Base-by-base conservation (phyloP, 2,888 invertebrate genomes). In the Pecten maximus region DNA sequence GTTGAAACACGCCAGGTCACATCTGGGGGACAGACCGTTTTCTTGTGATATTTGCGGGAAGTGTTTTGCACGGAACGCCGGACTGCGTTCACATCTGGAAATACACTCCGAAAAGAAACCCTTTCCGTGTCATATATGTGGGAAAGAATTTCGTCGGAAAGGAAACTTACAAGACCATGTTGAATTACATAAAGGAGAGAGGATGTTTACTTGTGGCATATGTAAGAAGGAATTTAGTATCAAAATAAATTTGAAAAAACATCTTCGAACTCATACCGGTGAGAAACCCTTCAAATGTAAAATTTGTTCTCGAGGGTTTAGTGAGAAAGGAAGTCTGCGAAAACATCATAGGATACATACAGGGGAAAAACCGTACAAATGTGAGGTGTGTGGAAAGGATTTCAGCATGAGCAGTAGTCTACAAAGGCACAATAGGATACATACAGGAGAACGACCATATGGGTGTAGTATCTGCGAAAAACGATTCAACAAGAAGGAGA, bases 401-500 rank as follows among this genome's bases (percentile, higher is more conserved):
- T 54, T 54, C n/a, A 54, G 54, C n/a, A 40, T 44, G 16, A 87
- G 40, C 23, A 44, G 40, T 16, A 44, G 40, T n/a, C n/a, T 87
- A 44, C 40, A 40, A 40, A 44, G 54, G 19, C 54, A 54, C 54
- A 54, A 19, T 0, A 15, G 54, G 6, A 54, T 54, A 19, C 54
- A 87, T n/a, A 87, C 87, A 2, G 90, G 93, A 12, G 93, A 94
- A 19, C 89, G 94, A 8, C 94, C 94, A 0, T 93, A 92, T 74
- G 91, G 90, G 54, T 94, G 94, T 87, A 91, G 91, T 54, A 91
- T 93, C 19, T 94, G 94, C 89, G 88, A 92, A 87, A 94, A 94
- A 87, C 91, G 94, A 48, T 94, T 94, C 88, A 94, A 93, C 8
- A 93, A 94, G 91, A 94, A 93, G 40, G 94, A 93, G 0, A 93